Base-by-base conservation (phyloP, 2,888 invertebrate species). In the Netelia inedita region DNA sequence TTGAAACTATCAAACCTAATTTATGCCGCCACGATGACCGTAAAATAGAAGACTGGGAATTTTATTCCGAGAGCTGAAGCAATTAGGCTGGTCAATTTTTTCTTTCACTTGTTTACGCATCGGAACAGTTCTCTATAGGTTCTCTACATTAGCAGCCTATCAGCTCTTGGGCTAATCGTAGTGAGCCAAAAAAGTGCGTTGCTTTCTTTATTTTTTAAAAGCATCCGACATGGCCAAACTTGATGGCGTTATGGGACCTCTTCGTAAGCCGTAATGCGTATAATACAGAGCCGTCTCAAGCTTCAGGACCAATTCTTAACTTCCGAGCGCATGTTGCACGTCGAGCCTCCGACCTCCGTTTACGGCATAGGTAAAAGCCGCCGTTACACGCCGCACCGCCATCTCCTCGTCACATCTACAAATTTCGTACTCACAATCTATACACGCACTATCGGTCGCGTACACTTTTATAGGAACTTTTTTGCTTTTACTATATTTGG, bases 11-110 rank as follows among this genome's bases (percentile, higher is more conserved):
- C 85, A 78, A 87, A 82, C 88, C 88, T 87, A 87, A 82, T 82
- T 87, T 82, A 87, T 86, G 85, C 86, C 87, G 79, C 79, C 85
- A 84, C 87, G 88, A 88, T 88, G 87, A 89, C 89, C 86, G 73
- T 89, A 87, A 88, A 86, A 88, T 88, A 79, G 85, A 87, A 85
- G 87, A 83, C 76, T 78, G 72, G 66, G 81, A 73, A 35, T 57
- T 75, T 66, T 50, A 73, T 85, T 83, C 75, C 63, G 59, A 86
- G 82, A 79, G 59, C 61, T 43, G 74, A 75, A 35, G 23, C 59
- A 72, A 76, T 79, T 75, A 63, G 53, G 71, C 69, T 43, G 43
- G 21, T 78, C 19, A 28, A 41, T 65, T 69, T 61, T 65, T 41
- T 59, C 23, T 53, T 68, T 23, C 23, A 16, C n/a, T 57, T 53